Evolutionary conservation across 2,113 vertebrate species (phyloP), one percentile per base, ranked within the genome.

Genomic region (Pardalotus punctatus): DNA sequence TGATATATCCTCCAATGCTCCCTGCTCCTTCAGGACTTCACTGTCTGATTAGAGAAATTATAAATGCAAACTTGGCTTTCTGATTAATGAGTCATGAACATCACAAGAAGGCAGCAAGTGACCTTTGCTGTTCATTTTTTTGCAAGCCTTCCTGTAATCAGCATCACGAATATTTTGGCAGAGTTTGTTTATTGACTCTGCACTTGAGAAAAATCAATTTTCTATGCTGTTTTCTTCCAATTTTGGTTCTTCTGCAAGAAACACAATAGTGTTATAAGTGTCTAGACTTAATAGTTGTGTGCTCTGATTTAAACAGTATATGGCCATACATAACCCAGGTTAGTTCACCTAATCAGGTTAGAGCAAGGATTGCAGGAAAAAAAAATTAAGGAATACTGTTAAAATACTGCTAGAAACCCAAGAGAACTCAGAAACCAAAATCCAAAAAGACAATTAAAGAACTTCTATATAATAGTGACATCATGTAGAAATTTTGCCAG

Each of bases 101-200:
- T 42, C 56, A 65, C 25, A 88, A 90, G 93, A 78, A 81, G 72
- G 65, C 48, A 90, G 60, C 36, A 56, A 90, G 40, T 76, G 72
- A 93, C 80, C 74, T 90, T 81, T 89, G 67, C 50, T 6, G 4
- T 71, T 78, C 36, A n/a, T 43, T 91, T 69, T 67, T 92, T 66
- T 94, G 61, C 69, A 94, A 86, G 77, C 24, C 29, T 90, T 91
- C 69, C 48, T 94, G 65, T 86, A 94, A 90, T 86, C 76, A 90
- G 48, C 69, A 88, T 67, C 82, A 65, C 16, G 60, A 94, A 86
- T 74, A 88, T 47, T 96, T 93, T 83, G 56, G 76, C 82, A 86
- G 67, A 56, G 57, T 81, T 86, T 94, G 45, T 92, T 94, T 94
- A 86, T 36, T 4, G 3, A 86, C 87, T 81, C 76, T 45, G 21